Evolutionary conservation across 2,113 vertebrate genomes (phyloP), one percentile per base, ranked within the genome.

Genomic region (Cettia cetti): DNA sequence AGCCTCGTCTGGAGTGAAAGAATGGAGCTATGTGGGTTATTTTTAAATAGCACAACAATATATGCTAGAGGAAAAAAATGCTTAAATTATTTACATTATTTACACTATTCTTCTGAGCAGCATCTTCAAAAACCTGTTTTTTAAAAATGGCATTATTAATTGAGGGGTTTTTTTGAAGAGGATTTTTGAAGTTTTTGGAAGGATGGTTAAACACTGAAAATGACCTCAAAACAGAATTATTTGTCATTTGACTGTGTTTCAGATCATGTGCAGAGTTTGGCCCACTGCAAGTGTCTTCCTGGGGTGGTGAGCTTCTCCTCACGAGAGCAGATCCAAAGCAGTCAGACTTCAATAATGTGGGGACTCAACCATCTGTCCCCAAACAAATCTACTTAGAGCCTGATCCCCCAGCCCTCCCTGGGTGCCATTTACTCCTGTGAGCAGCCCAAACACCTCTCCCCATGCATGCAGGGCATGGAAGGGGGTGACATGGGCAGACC

Each of bases 291-390:
- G 19, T 35, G 5, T 52, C 50, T 92, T 93, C 84, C 88, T 6
- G 4, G 80, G 80, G 86, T 53, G 76, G 83, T 0, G 6, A 95
- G 75, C 82, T 61, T 60, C 82, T 93, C 94, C 92, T 91, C 50
- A 9, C 0, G 1, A 85, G 44, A 80, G 63, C 18, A 11, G 92
- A 72, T 94, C 88, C 94, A 91, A 82, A 82, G 94, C 92, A 95
- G 82, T 94, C 92, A 96, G 88, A 96, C 88, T 92, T 88, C 90
- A 96, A 94, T 96, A 96, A 96, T 90, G 85, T 79, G 82, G 82
- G 94, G 95, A 89, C 84, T 89, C 78, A 52, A 6, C 95, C 95
- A 96, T 96, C 95, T 96, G 95, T 95, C 66, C 79, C 82, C 92
- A 82, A 76, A 82, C 42, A 90, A 90, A 88, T 30, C 5, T 1